Percentiles rank a stretch among this genome's conserved stretches.
phyloP scores from a whole-genome alignment of 2,797 vertebrate species.

The Poecilia gillii region DNA sequence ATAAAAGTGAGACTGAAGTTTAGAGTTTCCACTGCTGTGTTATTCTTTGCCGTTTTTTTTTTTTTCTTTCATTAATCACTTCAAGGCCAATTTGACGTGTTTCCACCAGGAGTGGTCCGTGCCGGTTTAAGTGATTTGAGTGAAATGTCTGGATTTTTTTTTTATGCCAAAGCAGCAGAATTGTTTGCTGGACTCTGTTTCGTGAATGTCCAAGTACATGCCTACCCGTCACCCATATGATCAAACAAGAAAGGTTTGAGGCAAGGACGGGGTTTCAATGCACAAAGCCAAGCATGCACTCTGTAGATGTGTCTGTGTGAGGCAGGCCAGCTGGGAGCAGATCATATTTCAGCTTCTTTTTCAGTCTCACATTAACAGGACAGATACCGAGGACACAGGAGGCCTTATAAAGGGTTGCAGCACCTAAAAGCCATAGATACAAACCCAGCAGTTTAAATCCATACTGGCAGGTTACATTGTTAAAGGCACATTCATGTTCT shows the following conservation, averaged over 20 bases:
- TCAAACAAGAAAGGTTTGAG: slow-evolving; percentile 9
- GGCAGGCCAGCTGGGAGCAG: slow-evolving; percentile 41
- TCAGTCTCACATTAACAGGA: slow-evolving; percentile 63
- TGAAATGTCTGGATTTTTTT: slow-evolving; percentile 6
- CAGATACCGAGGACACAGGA: slow-evolving; percentile 49
- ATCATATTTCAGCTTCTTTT: slow-evolving; percentile 72
- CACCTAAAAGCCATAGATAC: slow-evolving; percentile 17
- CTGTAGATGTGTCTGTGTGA: slow-evolving; percentile 32
- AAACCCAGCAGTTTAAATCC: slow-evolving; percentile 35
- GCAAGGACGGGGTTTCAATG: slow-evolving; percentile 23
- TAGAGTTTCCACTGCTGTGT: slow-evolving; percentile 47
- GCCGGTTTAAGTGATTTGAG: slow-evolving; percentile 32
- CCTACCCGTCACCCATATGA: slow-evolving; percentile 23
- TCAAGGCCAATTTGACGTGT: slow-evolving; percentile 27
- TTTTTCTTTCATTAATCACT: slow-evolving; percentile 52
- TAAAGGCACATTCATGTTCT: slow-evolving; percentile 10
- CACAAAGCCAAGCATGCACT: slow-evolving; percentile 27
- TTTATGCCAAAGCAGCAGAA: slow-evolving; percentile 22
- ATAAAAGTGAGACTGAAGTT: slow-evolving; percentile 30
- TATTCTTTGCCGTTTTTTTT: slow-evolving; percentile 31
- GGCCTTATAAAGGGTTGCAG: slow-evolving; percentile 56
- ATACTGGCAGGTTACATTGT: slow-evolving; percentile 27
- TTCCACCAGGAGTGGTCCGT: slow-evolving; percentile 10
- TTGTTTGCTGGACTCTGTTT: slow-evolving; percentile 18
- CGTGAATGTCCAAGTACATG: slow-evolving; percentile 12